These are phyloP conservation scores for Chaenogobius annularis DNA, from an alignment of 2,113 vertebrate species.

Conservation along the genomic window DNA sequence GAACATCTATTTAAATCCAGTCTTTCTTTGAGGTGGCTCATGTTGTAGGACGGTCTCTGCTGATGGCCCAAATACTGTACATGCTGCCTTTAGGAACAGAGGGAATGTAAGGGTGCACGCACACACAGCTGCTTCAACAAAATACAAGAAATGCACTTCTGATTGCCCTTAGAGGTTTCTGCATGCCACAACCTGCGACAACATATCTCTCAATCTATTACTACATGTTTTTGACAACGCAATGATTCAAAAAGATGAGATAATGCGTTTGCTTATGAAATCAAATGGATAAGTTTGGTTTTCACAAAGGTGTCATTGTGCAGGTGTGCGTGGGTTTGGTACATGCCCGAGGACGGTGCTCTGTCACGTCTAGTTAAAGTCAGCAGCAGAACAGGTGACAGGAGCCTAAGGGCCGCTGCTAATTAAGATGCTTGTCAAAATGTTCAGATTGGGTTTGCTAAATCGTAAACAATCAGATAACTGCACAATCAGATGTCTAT, in stretches of 20 bases:
- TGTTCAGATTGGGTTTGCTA: background rate
- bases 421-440: conserved; percentile 19
- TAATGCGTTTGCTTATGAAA: background rate
- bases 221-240: conserved; percentile 2
- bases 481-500: background rate
- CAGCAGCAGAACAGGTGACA: conserved; percentile 49
- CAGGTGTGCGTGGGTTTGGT: conserved; percentile 2
- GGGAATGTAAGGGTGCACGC: conserved; percentile 48
- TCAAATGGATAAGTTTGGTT: background rate
- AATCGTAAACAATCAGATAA: background rate
- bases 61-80: conserved; percentile 36
- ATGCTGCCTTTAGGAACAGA: conserved; percentile 25
- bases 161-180: conserved; percentile 30
- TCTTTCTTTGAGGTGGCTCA: conserved; percentile 26
- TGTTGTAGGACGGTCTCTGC: conserved; percentile 44
- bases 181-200: conserved; percentile 61
- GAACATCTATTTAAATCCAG: background rate
- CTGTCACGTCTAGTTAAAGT: conserved; percentile 44
- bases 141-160: conserved; percentile 36
- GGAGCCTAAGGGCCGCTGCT: conserved; percentile 23
- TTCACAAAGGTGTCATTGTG: background rate
- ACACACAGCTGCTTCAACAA: conserved; percentile 37
- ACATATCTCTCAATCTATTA: conserved; percentile 30
- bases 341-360: conserved; percentile 17
- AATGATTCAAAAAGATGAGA: conserved; percentile 1